These are phyloP conservation scores for Platyura marginata DNA, from an alignment of 1,140 invertebrate genomes.

Conservation along the genomic window DNA sequence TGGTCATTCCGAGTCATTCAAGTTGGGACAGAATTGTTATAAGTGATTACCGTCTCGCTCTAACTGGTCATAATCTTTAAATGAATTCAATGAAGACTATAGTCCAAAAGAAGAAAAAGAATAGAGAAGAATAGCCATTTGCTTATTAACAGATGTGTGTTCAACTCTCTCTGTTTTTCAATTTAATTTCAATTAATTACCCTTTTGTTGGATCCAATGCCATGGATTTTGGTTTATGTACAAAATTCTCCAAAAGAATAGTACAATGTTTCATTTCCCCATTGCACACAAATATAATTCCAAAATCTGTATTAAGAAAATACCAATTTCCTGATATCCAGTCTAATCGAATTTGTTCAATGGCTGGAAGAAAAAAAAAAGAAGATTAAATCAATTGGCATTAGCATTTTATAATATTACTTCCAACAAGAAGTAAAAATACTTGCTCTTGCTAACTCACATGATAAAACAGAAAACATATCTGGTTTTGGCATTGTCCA, in stretches of 20 bases:
- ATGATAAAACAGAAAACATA: slow-evolving; percentile 33
- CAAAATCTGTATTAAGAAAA: slow-evolving; percentile 53
- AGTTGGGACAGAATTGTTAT: no score
- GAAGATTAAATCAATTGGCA: not conserved
- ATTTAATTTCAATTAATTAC: slow-evolving; percentile 23
- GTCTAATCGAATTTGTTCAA: slow-evolving; percentile 57
- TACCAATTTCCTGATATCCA: slow-evolving; percentile 79
- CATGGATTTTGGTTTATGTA: slow-evolving; percentile 51
- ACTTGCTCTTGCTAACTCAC: slow-evolving; percentile 20
- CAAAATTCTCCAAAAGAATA: slow-evolving; percentile 45
- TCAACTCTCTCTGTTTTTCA: no score
- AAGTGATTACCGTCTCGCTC: no score
- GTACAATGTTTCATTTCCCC: slow-evolving; percentile 39
- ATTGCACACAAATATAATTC: slow-evolving; percentile 53
- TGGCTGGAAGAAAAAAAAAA: slow-evolving; percentile 23
- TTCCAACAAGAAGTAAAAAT: not conserved
- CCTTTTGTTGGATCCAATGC: slow-evolving; percentile 66
- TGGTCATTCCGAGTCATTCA: no score
- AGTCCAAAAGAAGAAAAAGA: no score
- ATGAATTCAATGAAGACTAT: no score
- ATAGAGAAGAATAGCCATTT: no score
- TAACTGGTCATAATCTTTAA: no score
- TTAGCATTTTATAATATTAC: not conserved
- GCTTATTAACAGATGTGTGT: no score
- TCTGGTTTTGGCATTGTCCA: slow-evolving; percentile 34